phyloP scores from a whole-genome alignment of 2,888 invertebrate species.

The Euspilapteryx auroguttella region DNA sequence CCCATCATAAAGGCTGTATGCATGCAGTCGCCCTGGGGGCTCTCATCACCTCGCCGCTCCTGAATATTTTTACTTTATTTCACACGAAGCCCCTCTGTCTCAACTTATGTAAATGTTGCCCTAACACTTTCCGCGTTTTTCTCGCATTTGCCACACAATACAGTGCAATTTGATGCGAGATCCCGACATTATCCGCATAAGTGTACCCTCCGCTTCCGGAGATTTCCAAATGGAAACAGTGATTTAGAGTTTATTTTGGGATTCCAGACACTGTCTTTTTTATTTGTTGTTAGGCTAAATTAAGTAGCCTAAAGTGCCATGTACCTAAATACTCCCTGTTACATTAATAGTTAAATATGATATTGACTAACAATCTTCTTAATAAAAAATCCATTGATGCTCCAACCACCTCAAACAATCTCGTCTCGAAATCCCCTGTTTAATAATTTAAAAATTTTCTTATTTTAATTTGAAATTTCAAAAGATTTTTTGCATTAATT shows the following conservation, averaged over 20 bases:
- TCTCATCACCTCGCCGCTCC: slow-evolving; percentile 45
- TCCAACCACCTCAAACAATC: no score
- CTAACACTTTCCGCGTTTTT: slow-evolving; percentile 56
- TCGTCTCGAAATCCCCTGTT: no score
- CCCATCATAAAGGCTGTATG: slow-evolving; percentile 40
- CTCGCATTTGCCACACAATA: slow-evolving; percentile 53
- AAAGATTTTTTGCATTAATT: slow-evolving; percentile 39
- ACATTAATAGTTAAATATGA: no score
- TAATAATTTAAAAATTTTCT: no score
- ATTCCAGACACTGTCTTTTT: slow-evolving; percentile 12
- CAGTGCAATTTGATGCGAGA: slow-evolving; percentile 48
- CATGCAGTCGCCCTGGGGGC: slow-evolving; percentile 42
- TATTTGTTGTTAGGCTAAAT: no score
- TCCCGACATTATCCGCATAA: slow-evolving; percentile 39
- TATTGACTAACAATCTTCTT: no score
- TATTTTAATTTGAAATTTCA: no score
- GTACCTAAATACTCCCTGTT: no score
- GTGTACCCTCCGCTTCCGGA: slow-evolving; percentile 21
- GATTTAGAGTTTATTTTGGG: slow-evolving; percentile 33
- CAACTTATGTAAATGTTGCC: slow-evolving; percentile 56
- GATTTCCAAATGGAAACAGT: slow-evolving; percentile 30
- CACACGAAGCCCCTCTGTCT: slow-evolving; percentile 45
- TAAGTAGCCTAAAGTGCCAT: no score
- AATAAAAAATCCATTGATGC: no score
- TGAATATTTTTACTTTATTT: slow-evolving; percentile 51